Evolutionary conservation across 1,140 invertebrate species (phyloP), one percentile per base, ranked within the genome.

Genomic region (Stratiolaelaps scimitus): DNA sequence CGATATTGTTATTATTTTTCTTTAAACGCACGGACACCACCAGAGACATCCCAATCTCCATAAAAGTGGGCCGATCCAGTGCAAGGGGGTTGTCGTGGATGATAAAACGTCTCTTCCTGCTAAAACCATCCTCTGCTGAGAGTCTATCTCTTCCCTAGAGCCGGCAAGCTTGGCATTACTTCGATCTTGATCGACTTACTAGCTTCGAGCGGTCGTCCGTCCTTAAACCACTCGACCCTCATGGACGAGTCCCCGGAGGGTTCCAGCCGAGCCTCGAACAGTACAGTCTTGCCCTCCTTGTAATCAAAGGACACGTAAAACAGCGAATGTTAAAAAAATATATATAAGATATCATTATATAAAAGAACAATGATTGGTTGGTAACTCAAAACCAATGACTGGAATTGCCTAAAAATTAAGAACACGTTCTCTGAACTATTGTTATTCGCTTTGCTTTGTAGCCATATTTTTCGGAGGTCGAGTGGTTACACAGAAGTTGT

Each of bases 171-270:
- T n/a, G n/a, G n/a, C n/a, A n/a, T n/a, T n/a, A n/a, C n/a, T n/a
- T n/a, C n/a, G n/a, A n/a, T n/a, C n/a, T n/a, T n/a, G 65, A 48
- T 20, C 2, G 43, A 76, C 76, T 75, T 71, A 83, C 88, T 92
- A 43, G 89, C 89, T 82, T 92, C 87, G 67, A 93, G 83, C 29
- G 86, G 84, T 70, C 83, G 83, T 66, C 89, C 91, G 78, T 98
- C 89, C 74, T 94, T 94, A 48, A 91, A 82, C 93, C 93, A 97
- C 78, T 95, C 91, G 10, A 97, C 89, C 73, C 81, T 84, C 72
- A 98, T 82, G 45, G 85, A 87, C 1, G 90, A 83, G 75, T 98
- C 93, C 34, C 90, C 89, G 65, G 93, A 79, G 68, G 93, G 93
- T 75, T 94, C 88, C 43, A 98, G 81, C 65, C 89, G 83, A 70